Percentiles rank a stretch among this genome's conserved stretches.
phyloP scores from a whole-genome alignment of 1,140 invertebrate genomes.

The Hesperophylax magnus region DNA sequence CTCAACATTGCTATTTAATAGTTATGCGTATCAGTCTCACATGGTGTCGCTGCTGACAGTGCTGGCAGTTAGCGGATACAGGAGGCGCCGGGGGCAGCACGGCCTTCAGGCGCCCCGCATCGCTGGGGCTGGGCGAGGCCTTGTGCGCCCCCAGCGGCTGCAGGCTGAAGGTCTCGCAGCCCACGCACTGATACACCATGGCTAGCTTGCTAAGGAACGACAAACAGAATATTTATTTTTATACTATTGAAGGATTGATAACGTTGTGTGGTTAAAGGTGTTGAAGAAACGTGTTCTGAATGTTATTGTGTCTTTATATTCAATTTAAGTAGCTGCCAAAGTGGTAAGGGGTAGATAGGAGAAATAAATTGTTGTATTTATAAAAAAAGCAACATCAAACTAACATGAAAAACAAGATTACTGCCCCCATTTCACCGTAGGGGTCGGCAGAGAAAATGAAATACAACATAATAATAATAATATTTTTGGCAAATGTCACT shows the following conservation, averaged over 20 bases:
- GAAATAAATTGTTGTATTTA: too few relatives aligned
- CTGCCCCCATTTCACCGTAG: too few relatives aligned
- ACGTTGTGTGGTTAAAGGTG: too few relatives aligned
- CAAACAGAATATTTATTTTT: neutral
- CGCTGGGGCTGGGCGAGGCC: slow-evolving; percentile 71
- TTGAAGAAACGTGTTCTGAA: too few relatives aligned
- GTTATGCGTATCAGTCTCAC: slow-evolving; percentile 64
- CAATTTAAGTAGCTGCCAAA: too few relatives aligned
- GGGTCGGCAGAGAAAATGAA: too few relatives aligned
- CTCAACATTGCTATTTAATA: too few relatives aligned
- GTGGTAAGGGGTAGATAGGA: too few relatives aligned
- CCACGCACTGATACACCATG: slow-evolving; percentile 89
- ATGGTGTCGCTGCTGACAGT: slow-evolving; percentile 83
- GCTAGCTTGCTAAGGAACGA: slow-evolving; percentile 80
- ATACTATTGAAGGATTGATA: neutral
- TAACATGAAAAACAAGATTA: too few relatives aligned
- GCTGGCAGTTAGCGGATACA: slow-evolving; percentile 78
- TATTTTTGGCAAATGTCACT: too few relatives aligned
- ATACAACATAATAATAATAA: too few relatives aligned
- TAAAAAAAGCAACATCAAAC: too few relatives aligned
- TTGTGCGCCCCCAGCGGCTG: slow-evolving; percentile 83
- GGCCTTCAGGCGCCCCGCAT: slow-evolving; percentile 75
- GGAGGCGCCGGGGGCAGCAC: slow-evolving; percentile 77
- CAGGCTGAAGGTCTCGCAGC: slow-evolving; percentile 85
- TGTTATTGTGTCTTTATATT: slow-evolving; percentile 45